Conservation (phyloP, 2,113 vertebrate genomes). For the Diadophis punctatus region DNA sequence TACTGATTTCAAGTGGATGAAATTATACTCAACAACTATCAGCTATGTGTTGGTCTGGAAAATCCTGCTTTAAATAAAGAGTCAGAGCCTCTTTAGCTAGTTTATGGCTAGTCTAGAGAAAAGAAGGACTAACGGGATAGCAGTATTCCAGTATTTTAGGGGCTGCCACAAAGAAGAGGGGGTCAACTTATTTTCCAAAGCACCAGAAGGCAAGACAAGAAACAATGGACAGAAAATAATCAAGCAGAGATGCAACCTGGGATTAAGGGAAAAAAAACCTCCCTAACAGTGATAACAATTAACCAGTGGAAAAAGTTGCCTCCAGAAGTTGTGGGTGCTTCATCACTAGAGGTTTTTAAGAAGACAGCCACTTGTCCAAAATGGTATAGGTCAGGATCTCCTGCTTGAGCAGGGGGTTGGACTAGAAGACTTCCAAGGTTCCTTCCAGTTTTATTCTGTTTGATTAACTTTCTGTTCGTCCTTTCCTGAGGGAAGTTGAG, state of each 20-base stretch:
- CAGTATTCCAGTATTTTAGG: too few relatives aligned
- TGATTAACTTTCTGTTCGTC: not conserved
- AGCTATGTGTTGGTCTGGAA: not conserved
- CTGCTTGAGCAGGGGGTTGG: not conserved
- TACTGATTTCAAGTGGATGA: not conserved
- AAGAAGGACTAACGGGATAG: too few relatives aligned
- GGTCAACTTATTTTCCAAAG: not conserved
- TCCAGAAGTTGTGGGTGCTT: not conserved
- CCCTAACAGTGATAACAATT: not conserved
- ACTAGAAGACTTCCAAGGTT: not conserved
- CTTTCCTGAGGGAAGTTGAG: not conserved
- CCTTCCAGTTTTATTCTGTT: not conserved
- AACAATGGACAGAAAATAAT: not conserved
- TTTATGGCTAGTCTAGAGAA: too few relatives aligned
- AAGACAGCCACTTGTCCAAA: not conserved
- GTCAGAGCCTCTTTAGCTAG: not conserved
- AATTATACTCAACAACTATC: not conserved
- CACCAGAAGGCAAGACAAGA: not conserved
- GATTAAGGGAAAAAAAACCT: not conserved
- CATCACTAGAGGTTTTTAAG: not conserved
- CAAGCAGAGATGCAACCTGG: not conserved
- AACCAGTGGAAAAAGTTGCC: not conserved
- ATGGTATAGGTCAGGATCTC: not conserved
- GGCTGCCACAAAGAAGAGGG: not conserved
- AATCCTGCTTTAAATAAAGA: not conserved